A percentile compares a stretch with the other conserved stretches of the same genome.
These are phyloP conservation scores for Genyomyrus donnyi DNA, from an alignment of 2,113 vertebrate species.

Conservation along the genomic window DNA sequence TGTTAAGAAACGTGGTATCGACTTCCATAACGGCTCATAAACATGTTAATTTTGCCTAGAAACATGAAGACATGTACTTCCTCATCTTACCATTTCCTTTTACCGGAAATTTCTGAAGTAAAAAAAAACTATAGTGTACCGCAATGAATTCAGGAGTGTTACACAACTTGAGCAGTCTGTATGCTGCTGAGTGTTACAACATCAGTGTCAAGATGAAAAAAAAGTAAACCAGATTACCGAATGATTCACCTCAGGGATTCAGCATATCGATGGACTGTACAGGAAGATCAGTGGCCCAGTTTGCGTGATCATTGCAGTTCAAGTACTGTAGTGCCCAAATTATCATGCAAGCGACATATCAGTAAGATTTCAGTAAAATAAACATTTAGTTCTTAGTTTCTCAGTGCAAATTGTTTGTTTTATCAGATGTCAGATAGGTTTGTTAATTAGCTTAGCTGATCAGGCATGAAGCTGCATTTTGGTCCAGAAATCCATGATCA, in stretches of 20 bases:
- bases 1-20: slow-evolving; percentile 47
- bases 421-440: neutral
- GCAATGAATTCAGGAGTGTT: neutral
- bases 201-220: neutral
- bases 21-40: slow-evolving; percentile 33
- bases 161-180: neutral
- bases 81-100: neutral
- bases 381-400: neutral
- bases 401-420: neutral
- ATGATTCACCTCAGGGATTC: neutral
- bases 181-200: neutral
- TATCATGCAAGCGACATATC: neutral
- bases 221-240: neutral
- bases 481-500: neutral
- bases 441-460: neutral
- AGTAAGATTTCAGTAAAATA: neutral
- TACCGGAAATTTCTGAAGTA: neutral
- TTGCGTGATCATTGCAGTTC: neutral
- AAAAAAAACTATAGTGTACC: neutral
- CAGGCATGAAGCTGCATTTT: neutral
- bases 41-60: neutral
- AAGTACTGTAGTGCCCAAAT: neutral
- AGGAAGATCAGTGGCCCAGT: neutral
- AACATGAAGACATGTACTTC: neutral
- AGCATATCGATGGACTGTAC: neutral